Conservation (phyloP, 2,113 vertebrate genomes). For the Nyctibius bracteatus region DNA sequence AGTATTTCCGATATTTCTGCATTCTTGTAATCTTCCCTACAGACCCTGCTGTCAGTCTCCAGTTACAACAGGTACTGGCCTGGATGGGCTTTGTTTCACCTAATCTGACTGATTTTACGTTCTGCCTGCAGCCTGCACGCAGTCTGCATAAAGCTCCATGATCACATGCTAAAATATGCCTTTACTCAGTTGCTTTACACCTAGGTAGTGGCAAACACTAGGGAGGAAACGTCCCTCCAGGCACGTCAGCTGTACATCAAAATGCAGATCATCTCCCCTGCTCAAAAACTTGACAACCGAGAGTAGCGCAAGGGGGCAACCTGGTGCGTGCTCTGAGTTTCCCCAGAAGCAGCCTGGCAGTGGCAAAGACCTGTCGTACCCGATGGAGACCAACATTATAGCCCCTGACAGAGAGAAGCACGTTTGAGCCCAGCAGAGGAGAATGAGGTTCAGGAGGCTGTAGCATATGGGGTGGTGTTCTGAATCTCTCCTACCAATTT, state of each 20-base stretch:
- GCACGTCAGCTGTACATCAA: background rate
- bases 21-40: background rate
- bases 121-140: background rate
- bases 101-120: background rate
- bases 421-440: background rate
- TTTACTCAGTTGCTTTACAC: background rate
- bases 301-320: background rate
- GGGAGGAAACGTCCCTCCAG: background rate
- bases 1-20: background rate
- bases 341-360: background rate
- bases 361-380: background rate
- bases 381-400: background rate
- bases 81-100: background rate
- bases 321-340: background rate
- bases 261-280: background rate
- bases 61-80: background rate
- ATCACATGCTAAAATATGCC: background rate
- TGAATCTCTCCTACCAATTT: conserved; percentile 19
- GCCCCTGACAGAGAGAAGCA: background rate
- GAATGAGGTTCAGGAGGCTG: background rate
- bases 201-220: background rate
- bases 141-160: background rate
- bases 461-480: background rate
- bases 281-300: background rate
- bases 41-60: background rate